A percentile compares a stretch with the other conserved stretches of the same genome.
phyloP scores from a whole-genome alignment of 2,888 invertebrate species.

The Gymnocheta viridis region DNA sequence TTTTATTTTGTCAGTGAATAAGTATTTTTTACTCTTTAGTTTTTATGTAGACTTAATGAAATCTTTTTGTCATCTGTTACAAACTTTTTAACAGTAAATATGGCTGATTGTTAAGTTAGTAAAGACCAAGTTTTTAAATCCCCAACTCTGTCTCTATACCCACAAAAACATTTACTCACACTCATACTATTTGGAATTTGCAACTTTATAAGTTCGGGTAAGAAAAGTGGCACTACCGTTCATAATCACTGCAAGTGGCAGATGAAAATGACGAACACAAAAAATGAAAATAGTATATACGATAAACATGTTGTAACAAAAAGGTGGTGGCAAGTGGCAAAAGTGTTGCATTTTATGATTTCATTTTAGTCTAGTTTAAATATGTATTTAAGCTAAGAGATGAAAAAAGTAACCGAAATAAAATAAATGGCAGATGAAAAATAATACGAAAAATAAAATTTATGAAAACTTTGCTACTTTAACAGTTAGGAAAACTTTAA shows the following conservation, averaged over 20 bases:
- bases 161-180: background rate
- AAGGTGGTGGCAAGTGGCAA: slow-evolving; percentile 52
- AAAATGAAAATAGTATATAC: background rate
- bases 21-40: slow-evolving; percentile 46
- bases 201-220: slow-evolving; percentile 18
- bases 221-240: slow-evolving; percentile 51
- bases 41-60: slow-evolving; percentile 77
- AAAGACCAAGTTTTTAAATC: slow-evolving; percentile 55
- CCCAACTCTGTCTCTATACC: background rate
- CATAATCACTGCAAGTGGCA: slow-evolving; percentile 64
- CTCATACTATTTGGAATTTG: background rate
- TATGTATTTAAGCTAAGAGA: background rate
- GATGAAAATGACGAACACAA: slow-evolving; percentile 43
- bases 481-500: slow-evolving; percentile 18
- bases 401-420: background rate
- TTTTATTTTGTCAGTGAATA: slow-evolving; percentile 17
- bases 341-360: slow-evolving; percentile 68
- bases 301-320: slow-evolving; percentile 26
- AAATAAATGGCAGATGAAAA: slow-evolving; percentile 62
- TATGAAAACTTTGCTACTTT: slow-evolving; percentile 50
- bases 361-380: slow-evolving; percentile 58
- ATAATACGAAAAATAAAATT: slow-evolving; percentile 46
- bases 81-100: slow-evolving; percentile 71
- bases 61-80: slow-evolving; percentile 79
- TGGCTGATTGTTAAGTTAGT: slow-evolving; percentile 51